Base-by-base conservation (phyloP, 2,888 invertebrate species). In the Metalampra italica region DNA sequence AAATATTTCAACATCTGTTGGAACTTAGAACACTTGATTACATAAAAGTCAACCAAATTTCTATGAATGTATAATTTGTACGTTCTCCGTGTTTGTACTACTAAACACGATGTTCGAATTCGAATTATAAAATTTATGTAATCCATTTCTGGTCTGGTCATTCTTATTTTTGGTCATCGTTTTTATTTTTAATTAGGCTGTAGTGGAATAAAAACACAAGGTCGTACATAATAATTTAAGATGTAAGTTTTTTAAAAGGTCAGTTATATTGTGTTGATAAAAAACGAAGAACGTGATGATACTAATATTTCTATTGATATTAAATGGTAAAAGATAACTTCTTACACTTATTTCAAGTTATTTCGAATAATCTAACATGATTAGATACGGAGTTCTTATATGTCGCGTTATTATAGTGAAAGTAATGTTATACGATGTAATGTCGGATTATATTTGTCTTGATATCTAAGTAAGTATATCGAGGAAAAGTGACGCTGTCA, bases 1-100 rank as follows among this genome's bases (percentile, higher is more conserved):
- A 57, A 62, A 61, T 57, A 61, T 66, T 64, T 59, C 58, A 56
- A 61, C 61, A 67, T 59, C 63, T 66, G 63, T 51, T 52, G 34
- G 54, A 51, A 53, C 59, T 51, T 52, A 34, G 54, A 51, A 53
- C 59, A 63, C 56, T 58, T 62, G 60, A 46, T 51, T 52, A 55
- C 41, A 56, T 39, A 50, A 32, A 29, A 14, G 7, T 36, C 11
- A 53, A 34, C n/a, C 39, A 47, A 45, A 47, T 34, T 46, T 49
- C 52, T 45, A 52, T 49, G 40, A 32, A 38, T 29, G 22, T 43
- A 50, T 50, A 50, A 54, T 52, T 50, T 45, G 22, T 43, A 29
- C 44, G 4, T 29, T 39, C 9, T 39, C 11, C 15, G 9, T 14
- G 9, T 12, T 8, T 12, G 42, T 32, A 32, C n/a, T n/a, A n/a